Conservation (phyloP, 2,888 invertebrate species). For the Eudemis profundana region DNA sequence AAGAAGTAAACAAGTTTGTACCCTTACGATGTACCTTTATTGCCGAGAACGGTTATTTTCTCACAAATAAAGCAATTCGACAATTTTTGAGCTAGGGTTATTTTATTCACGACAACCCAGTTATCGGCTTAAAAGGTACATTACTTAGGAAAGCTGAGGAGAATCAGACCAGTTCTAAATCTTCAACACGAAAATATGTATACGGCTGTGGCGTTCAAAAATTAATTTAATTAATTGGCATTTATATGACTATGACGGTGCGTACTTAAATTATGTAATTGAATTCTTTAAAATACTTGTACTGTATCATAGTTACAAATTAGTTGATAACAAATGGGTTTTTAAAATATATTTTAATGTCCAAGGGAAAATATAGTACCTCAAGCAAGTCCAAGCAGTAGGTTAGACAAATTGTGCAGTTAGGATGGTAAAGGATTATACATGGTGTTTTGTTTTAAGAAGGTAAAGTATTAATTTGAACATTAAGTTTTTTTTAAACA, state of each 20-base stretch:
- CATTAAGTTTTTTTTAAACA: constrained; percentile 23
- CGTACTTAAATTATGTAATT: constrained; percentile 36
- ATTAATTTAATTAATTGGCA: background rate
- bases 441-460: constrained; percentile 41
- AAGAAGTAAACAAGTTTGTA: too few relatives aligned
- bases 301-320: constrained; percentile 37
- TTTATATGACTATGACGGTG: constrained; percentile 25
- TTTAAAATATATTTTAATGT: constrained; percentile 20
- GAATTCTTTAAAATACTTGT: constrained; percentile 16
- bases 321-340: constrained; percentile 34
- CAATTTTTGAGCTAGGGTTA: too few relatives aligned
- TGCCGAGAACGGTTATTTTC: too few relatives aligned
- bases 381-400: constrained; percentile 43
- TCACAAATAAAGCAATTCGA: too few relatives aligned
- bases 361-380: constrained; percentile 37
- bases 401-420: constrained; percentile 43
- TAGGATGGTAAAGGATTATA: constrained; percentile 35
- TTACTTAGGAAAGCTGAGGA: too few relatives aligned
- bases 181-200: background rate
- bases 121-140: too few relatives aligned
- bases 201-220: background rate
- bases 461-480: constrained; percentile 40
- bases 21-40: too few relatives aligned
- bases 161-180: too few relatives aligned
- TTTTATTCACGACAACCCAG: too few relatives aligned